These are phyloP conservation scores for Stigmatopora nigra DNA, from an alignment of 2,113 vertebrate species.

Conservation along the genomic window DNA sequence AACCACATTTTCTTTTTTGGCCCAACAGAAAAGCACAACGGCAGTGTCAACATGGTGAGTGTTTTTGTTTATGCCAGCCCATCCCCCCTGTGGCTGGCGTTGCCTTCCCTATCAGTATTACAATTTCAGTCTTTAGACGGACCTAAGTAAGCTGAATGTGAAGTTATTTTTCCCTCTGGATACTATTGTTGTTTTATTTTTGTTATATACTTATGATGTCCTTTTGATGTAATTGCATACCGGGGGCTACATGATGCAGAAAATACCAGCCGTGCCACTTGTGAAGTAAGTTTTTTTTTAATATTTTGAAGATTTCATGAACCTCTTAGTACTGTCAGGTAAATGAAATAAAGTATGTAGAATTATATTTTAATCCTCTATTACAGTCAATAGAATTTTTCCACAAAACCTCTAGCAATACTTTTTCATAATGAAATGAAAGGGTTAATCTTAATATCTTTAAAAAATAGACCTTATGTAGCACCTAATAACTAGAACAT, in stretches of 20 bases:
- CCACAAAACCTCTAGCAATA: too few species aligned
- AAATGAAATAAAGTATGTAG: too few species aligned
- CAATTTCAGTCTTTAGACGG: background rate
- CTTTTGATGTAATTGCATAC: conserved; percentile 8
- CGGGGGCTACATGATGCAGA: conserved; percentile 29
- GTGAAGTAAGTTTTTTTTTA: conserved; percentile 62
- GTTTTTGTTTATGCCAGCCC: conserved; percentile 33
- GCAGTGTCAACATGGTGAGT: conserved; percentile 54
- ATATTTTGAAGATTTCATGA: background rate
- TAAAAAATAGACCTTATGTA: too few species aligned
- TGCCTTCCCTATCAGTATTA: conserved; percentile 35
- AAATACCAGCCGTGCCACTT: conserved; percentile 43
- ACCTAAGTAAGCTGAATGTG: conserved; percentile 24
- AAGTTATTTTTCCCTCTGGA: conserved; percentile 9
- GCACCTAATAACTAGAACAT: too few species aligned
- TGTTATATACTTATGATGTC: conserved; percentile 16
- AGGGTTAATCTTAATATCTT: too few species aligned
- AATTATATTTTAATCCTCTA: too few species aligned
- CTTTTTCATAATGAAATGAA: too few species aligned
- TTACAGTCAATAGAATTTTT: too few species aligned
- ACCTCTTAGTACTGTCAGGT: too few species aligned
- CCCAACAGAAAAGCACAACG: conserved; percentile 43
- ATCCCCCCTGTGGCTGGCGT: conserved; percentile 51
- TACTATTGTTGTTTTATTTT: conserved; percentile 18
- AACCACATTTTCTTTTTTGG: conserved; percentile 5